A percentile compares a stretch with the other conserved stretches of the same genome.
Evolutionary conservation across 2,113 vertebrate species (phyloP).

Genomic region (Lanius ludovicianus): DNA sequence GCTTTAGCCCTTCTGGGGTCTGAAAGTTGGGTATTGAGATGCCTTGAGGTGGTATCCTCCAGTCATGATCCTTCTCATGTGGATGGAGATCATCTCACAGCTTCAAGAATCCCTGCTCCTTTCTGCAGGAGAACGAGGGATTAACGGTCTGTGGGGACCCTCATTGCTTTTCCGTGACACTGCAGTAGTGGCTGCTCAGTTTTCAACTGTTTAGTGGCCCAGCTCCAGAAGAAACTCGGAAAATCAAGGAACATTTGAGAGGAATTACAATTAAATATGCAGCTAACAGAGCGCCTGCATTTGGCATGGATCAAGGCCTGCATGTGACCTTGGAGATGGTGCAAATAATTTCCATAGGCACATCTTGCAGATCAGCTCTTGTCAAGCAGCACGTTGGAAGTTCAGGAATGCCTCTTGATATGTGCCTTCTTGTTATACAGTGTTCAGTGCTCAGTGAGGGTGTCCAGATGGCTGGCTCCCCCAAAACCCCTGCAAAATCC

Average conservation of each 20-base stretch:
- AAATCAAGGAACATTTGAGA: not conserved
- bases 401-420: not conserved
- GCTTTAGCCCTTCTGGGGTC: not conserved
- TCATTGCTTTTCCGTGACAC: accelerated
- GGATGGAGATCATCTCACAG: not conserved
- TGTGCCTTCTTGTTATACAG: not conserved
- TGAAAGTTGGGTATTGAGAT: not conserved
- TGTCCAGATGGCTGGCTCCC: not conserved
- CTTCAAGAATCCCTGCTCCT: not conserved
- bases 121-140: not conserved
- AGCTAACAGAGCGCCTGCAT: not conserved
- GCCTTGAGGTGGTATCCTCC: not conserved
- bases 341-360: not conserved
- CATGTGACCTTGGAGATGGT: accelerated
- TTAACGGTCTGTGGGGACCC: not conserved
- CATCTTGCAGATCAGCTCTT: not conserved
- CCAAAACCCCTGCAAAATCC: not conserved
- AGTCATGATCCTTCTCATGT: accelerated
- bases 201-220: not conserved
- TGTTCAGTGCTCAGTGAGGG: not conserved
- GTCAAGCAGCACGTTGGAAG: not conserved
- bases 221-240: not conserved
- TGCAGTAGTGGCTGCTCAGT: not conserved
- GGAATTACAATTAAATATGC: not conserved
- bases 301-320: not conserved